Percentiles rank a stretch among this genome's conserved stretches.
phyloP scores from a whole-genome alignment of 2,888 invertebrate species.

The Eupithecia tripunctaria region DNA sequence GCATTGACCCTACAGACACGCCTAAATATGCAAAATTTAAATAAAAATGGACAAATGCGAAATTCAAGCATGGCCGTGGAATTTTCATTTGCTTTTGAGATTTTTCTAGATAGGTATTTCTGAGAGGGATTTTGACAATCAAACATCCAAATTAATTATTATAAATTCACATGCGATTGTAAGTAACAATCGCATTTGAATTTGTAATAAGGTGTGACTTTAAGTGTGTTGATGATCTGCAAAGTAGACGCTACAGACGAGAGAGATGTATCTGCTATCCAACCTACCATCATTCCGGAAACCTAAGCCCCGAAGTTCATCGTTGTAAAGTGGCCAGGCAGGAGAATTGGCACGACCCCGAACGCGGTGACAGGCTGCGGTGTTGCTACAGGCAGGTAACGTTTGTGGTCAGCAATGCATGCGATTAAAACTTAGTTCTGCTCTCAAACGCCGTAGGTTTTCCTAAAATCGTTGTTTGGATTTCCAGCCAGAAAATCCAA shows the following conservation, averaged over 20 bases:
- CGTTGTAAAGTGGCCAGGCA: neutral
- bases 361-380: slow-evolving; percentile 3
- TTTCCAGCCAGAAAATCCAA: neutral
- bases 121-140: neutral
- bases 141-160: neutral
- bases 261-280: too few relatives aligned
- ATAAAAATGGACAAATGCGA: slow-evolving; percentile 17
- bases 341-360: neutral
- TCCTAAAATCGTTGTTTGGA: neutral
- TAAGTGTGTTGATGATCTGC: too few relatives aligned
- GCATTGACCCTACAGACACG: slow-evolving; percentile 51
- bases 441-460: neutral
- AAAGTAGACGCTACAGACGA: neutral
- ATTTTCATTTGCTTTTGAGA: neutral
- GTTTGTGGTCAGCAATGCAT: slow-evolving; percentile 3
- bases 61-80: neutral
- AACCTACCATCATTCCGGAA: neutral
- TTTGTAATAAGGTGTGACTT: too few relatives aligned
- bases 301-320: neutral
- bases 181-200: neutral
- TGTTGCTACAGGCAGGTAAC: neutral
- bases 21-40: slow-evolving; percentile 43
- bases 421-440: neutral
- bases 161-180: too few relatives aligned
- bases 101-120: neutral